Evolutionary conservation across 2,888 invertebrate species (phyloP).

Genomic region (Margaritifera margaritifera): DNA sequence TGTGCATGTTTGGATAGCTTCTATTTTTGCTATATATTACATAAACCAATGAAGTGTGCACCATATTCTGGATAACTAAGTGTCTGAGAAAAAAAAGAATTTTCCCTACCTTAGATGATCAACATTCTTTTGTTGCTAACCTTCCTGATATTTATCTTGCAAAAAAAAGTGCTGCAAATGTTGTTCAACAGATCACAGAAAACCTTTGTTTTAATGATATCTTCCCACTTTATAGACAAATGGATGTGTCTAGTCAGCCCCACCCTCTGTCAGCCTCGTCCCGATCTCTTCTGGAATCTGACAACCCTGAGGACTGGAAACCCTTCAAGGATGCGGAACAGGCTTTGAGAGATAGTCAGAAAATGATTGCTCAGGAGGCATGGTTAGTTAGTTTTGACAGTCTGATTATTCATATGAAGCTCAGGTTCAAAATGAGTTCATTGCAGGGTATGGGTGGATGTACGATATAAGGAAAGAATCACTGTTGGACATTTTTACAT

Average conservation of each 20-base stretch:
- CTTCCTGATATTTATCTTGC: too few species aligned
- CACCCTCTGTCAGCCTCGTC: slow-evolving; percentile 58
- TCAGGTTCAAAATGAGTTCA: too few species aligned
- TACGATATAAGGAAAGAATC: too few species aligned
- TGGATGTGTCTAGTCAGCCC: slow-evolving; percentile 45
- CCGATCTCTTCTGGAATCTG: slow-evolving; percentile 47
- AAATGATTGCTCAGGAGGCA: slow-evolving; percentile 66
- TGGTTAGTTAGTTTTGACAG: slow-evolving; percentile 61
- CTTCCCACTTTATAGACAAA: slow-evolving; percentile 36
- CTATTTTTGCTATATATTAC: too few species aligned
- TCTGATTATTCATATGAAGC: not conserved
- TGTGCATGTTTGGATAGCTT: too few species aligned
- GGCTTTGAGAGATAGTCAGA: slow-evolving; percentile 77
- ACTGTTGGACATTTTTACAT: too few species aligned
- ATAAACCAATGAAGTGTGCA: too few species aligned
- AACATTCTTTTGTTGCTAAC: too few species aligned
- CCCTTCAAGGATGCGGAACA: slow-evolving; percentile 81
- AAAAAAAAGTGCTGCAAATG: not conserved
- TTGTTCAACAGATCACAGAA: not conserved
- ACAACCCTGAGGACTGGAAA: slow-evolving; percentile 65
- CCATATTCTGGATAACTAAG: too few species aligned
- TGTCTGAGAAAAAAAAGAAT: too few species aligned
- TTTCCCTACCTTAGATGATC: too few species aligned
- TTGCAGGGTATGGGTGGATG: too few species aligned
- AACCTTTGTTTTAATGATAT: not conserved